phyloP scores from a whole-genome alignment of 2,888 invertebrate genomes.

The Drosophila falleni region DNA sequence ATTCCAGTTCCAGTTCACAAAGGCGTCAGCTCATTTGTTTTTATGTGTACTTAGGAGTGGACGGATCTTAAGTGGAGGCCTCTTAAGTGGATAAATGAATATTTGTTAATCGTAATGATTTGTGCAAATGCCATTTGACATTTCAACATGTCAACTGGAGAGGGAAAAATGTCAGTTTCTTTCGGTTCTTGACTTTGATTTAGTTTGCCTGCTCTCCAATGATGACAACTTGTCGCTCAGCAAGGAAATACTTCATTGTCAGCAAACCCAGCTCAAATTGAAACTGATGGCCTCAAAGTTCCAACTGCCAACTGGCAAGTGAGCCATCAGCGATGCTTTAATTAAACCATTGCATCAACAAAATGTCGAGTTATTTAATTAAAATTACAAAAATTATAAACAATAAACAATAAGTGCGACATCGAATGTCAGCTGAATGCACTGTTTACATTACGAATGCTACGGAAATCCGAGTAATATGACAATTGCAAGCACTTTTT shows the following conservation, averaged over 20 bases:
- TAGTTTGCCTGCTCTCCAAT: constrained; percentile 20
- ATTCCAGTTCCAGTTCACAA: constrained; percentile 1
- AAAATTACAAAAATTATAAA: constrained; percentile 79
- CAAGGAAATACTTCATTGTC: constrained; percentile 64
- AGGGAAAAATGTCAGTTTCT: constrained; percentile 7
- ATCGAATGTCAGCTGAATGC: constrained; percentile 44
- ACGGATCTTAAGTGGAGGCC: constrained; percentile 17
- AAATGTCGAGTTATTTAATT: constrained; percentile 70
- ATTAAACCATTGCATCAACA: constrained; percentile 51
- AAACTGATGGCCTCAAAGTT: constrained; percentile 50
- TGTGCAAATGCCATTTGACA: constrained; percentile 78
- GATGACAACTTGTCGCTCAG: constrained; percentile 28
- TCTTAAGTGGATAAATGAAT: constrained; percentile 40
- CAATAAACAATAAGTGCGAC: constrained; percentile 60
- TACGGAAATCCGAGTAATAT: constrained; percentile 46
- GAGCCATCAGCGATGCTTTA: constrained; percentile 67
- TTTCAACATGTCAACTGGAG: constrained; percentile 50
- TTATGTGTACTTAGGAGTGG: constrained; percentile 26
- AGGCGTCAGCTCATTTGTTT: constrained; percentile 51
- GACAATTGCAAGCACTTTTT: constrained; percentile 59
- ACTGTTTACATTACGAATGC: constrained; percentile 67
- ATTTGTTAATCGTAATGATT: constrained; percentile 80
- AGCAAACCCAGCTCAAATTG: constrained; percentile 51
- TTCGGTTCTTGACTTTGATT: constrained; percentile 58
- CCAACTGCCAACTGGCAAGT: constrained; percentile 56